Percentiles rank a stretch among this genome's conserved stretches.
Evolutionary conservation across 2,888 invertebrate species (phyloP).

Genomic region (Cantharis rufa): DNA sequence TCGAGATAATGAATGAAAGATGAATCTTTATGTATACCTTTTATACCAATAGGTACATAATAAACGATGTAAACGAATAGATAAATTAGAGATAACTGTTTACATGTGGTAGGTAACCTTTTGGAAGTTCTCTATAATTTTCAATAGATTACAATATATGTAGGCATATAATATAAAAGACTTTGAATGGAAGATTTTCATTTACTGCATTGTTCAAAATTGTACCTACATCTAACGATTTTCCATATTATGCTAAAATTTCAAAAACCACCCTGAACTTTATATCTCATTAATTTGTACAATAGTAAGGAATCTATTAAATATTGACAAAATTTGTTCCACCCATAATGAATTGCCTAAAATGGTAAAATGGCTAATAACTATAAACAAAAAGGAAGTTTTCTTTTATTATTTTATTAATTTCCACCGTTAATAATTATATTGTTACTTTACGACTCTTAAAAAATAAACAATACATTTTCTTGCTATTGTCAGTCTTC

Average conservation of each 20-base stretch:
- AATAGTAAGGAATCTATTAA: background rate
- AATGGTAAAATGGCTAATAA: background rate
- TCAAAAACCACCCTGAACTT: too few relatives aligned
- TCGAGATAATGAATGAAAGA: slow-evolving; percentile 18
- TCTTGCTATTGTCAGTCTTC: background rate
- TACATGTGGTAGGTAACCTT: background rate
- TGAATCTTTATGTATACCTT: slow-evolving; percentile 17
- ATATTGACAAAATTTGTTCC: background rate
- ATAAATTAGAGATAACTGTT: background rate
- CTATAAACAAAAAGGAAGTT: background rate
- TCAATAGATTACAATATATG: background rate
- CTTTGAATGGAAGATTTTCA: background rate
- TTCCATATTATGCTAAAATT: background rate
- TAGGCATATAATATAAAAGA: background rate
- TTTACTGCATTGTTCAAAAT: background rate
- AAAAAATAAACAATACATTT: background rate
- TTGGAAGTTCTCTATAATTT: background rate
- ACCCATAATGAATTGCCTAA: background rate
- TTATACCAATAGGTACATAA: slow-evolving; percentile 13
- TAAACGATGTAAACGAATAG: background rate
- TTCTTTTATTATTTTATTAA: background rate
- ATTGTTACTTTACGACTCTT: background rate
- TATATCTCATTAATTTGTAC: too few relatives aligned
- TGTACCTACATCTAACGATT: background rate
- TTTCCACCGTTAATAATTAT: background rate